These are phyloP conservation scores for Oscheius myriophilus DNA, from an alignment of 2,888 invertebrate species.

Conservation along the genomic window DNA sequence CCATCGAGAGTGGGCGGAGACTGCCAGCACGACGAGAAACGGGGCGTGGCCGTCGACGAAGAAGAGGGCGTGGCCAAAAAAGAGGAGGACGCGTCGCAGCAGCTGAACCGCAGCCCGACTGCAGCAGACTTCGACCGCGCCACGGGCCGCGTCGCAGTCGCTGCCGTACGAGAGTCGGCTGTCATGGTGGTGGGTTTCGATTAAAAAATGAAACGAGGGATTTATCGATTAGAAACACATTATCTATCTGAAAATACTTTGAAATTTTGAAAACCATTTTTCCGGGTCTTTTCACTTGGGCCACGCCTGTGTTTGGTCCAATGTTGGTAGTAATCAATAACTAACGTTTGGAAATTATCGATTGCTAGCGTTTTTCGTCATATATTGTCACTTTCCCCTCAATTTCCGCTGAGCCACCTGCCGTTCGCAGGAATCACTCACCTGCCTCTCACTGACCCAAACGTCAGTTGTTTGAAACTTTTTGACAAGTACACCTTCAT, in stretches of 20 bases:
- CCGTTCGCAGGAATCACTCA: neutral
- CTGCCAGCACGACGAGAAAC: constrained; percentile 6
- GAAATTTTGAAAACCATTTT: too few relatives aligned
- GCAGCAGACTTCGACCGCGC: neutral
- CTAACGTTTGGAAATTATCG: too few relatives aligned
- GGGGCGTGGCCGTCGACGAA: neutral
- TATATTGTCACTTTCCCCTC: constrained; percentile 21
- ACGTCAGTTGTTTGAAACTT: too few relatives aligned
- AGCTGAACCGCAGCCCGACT: neutral
- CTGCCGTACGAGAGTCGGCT: constrained; percentile 51
- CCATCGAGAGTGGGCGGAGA: constrained; percentile 7
- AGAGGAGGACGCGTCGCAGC: neutral
- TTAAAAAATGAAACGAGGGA: neutral
- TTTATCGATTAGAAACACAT: too few relatives aligned
- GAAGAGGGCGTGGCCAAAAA: neutral
- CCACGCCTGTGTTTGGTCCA: too few relatives aligned
- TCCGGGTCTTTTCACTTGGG: too few relatives aligned
- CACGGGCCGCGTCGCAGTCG: constrained; percentile 32
- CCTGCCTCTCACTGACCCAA: too few relatives aligned
- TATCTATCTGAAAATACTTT: too few relatives aligned
- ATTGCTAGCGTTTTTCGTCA: constrained; percentile 30
- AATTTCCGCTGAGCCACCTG: constrained; percentile 12
- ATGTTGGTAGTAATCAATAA: too few relatives aligned
- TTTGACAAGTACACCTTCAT: too few relatives aligned
- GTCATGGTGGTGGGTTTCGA: constrained; percentile 56